Evolutionary conservation across 2,113 vertebrate species (phyloP).

Genomic region (Zosterops pallidus): DNA sequence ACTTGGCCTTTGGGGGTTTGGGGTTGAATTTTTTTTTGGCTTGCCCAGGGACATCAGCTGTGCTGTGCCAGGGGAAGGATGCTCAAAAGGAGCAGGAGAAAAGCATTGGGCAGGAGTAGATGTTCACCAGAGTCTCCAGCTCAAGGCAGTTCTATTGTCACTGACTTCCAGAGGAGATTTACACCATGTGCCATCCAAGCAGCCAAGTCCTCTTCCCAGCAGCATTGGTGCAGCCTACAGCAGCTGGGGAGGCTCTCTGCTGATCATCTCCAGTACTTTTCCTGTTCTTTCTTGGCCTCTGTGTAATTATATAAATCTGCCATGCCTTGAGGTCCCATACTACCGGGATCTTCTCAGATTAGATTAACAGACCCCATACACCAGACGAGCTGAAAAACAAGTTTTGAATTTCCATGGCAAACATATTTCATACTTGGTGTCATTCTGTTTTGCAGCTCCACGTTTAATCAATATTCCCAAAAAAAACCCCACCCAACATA

Average conservation of each 20-base stretch:
- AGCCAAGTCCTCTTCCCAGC: not conserved
- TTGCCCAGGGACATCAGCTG: not conserved
- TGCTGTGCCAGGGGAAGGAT: not conserved
- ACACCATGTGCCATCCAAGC: not conserved
- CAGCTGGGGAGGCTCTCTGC: not conserved
- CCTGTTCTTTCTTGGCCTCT: not conserved
- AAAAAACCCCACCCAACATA: not conserved
- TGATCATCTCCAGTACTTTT: not conserved
- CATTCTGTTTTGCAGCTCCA: not conserved
- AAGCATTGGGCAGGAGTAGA: fast-evolving
- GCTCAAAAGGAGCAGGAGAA: not conserved
- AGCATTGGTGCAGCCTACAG: not conserved
- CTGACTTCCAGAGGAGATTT: not conserved
- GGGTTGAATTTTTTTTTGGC: not conserved
- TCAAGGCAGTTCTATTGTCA: not conserved
- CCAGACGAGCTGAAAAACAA: not conserved
- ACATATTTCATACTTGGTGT: not conserved
- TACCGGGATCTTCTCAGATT: not conserved
- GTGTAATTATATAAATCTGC: not conserved
- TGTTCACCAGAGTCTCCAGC: not conserved
- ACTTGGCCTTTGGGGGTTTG: not conserved
- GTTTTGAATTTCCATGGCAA: not conserved
- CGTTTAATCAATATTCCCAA: not conserved
- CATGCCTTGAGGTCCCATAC: not conserved
- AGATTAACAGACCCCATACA: not conserved